Percentiles rank a stretch among this genome's conserved stretches.
phyloP scores from a whole-genome alignment of 2,888 invertebrate genomes.

The Carpatolechia fugitivella region DNA sequence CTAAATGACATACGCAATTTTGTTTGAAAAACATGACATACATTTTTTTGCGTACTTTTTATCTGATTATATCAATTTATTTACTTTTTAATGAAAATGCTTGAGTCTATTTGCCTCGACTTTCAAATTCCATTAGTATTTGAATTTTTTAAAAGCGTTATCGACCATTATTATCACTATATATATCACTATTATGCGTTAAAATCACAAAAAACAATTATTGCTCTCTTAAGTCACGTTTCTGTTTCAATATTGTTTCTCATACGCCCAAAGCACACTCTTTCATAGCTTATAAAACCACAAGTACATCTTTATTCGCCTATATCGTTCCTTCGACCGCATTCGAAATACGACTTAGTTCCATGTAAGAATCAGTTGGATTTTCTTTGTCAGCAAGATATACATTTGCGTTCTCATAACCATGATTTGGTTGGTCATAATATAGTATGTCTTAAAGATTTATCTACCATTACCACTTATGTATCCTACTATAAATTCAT shows the following conservation, averaged over 20 bases:
- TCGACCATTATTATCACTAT: no score
- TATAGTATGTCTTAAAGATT: constrained; percentile 11
- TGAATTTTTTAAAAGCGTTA: no score
- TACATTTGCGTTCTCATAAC: constrained; percentile 3
- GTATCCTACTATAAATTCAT: constrained; percentile 10
- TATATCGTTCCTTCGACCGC: constrained; percentile 11
- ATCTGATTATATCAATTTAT: no score
- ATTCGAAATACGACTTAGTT: constrained; percentile 15
- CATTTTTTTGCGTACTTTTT: no score
- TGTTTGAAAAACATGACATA: no score
- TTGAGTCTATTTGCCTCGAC: no score
- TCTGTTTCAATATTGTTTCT: constrained; percentile 23
- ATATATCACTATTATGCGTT: no score
- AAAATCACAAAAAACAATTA: neutral
- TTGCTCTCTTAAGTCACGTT: constrained; percentile 9
- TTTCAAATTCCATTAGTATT: no score
- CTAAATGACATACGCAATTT: no score
- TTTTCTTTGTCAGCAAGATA: neutral
- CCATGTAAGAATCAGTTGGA: neutral
- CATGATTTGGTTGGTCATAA: constrained; percentile 19
- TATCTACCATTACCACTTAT: constrained; percentile 17
- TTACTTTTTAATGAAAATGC: no score
- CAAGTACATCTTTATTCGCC: constrained; percentile 12
- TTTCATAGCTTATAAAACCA: constrained; percentile 17
- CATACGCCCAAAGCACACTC: constrained; percentile 12